Conservation (phyloP, 2,888 invertebrate genomes). For the Troglohyphantes excavatus region DNA sequence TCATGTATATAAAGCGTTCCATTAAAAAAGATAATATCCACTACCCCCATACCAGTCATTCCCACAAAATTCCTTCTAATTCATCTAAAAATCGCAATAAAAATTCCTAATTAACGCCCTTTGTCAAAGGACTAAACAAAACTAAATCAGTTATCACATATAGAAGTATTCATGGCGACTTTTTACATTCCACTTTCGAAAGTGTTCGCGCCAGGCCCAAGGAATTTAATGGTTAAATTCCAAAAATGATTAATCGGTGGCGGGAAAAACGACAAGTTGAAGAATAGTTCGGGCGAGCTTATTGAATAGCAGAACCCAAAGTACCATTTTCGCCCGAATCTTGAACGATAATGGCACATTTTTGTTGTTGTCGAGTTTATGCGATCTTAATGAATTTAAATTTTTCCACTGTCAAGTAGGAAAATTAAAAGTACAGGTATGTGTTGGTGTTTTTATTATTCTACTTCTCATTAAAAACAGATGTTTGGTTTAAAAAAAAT, state of each 20-base stretch:
- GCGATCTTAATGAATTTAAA: conserved; percentile 49
- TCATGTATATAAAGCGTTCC: too few relatives aligned
- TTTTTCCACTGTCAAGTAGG: background rate
- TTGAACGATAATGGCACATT: conserved; percentile 1
- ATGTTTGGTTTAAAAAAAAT: background rate
- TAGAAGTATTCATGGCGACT: conserved; percentile 15
- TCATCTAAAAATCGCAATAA: background rate
- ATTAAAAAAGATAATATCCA: too few relatives aligned
- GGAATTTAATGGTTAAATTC: conserved; percentile 59
- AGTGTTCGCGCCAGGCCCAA: conserved; percentile 4
- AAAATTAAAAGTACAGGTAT: background rate
- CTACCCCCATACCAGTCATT: too few relatives aligned
- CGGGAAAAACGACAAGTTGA: conserved; percentile 26
- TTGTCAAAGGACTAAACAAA: background rate
- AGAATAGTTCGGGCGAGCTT: conserved; percentile 33
- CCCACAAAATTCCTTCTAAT: background rate
- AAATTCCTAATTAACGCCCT: background rate
- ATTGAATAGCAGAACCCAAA: conserved; percentile 20
- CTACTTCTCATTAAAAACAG: background rate
- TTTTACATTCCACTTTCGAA: conserved; percentile 26
- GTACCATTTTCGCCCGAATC: background rate
- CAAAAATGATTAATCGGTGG: conserved; percentile 62
- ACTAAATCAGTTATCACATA: background rate
- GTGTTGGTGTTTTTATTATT: background rate
- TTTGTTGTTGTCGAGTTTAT: conserved; percentile 18